Evolutionary conservation across 2,797 vertebrate species (phyloP).

Genomic region (Syngnathus rostellatus): DNA sequence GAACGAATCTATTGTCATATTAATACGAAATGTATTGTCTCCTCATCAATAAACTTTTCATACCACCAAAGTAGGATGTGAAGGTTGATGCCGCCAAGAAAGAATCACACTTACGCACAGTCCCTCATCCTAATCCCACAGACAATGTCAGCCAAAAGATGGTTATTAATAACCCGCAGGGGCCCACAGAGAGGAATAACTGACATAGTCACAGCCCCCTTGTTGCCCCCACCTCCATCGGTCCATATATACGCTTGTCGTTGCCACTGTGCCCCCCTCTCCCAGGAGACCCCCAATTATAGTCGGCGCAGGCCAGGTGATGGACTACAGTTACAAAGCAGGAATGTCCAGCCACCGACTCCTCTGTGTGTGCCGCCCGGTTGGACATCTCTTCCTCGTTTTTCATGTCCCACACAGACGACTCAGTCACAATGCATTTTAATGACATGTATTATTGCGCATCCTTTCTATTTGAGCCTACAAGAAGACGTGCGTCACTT

Average conservation of each 20-base stretch:
- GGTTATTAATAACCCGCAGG: slow-evolving; percentile 66
- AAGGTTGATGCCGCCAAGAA: not conserved
- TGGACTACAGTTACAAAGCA: slow-evolving; percentile 42
- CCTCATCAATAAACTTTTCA: slow-evolving; percentile 1
- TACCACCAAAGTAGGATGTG: not conserved
- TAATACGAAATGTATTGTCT: not conserved
- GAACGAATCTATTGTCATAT: not conserved
- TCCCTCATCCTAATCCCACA: slow-evolving; percentile 49
- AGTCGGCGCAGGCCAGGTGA: slow-evolving; percentile 51
- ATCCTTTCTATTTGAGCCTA: not conserved
- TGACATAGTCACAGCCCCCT: slow-evolving; percentile 33
- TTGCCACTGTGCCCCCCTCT: slow-evolving; percentile 18
- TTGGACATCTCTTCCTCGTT: not conserved
- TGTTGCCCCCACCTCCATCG: slow-evolving; percentile 2
- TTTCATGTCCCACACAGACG: not conserved
- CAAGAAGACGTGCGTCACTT: not conserved
- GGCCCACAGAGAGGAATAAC: slow-evolving; percentile 41
- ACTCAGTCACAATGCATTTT: not conserved
- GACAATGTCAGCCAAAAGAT: slow-evolving; percentile 71
- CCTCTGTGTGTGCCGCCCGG: slow-evolving; percentile 22
- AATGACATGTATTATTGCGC: not conserved
- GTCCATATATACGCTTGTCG: slow-evolving; percentile 10
- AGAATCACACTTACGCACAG: slow-evolving; percentile 1
- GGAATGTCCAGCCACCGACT: slow-evolving; percentile 18
- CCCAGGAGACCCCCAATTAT: slow-evolving; percentile 43